Evolutionary conservation across 2,888 invertebrate genomes (phyloP), one percentile per base, ranked within the genome.

Genomic region (Monochamus alternatus): DNA sequence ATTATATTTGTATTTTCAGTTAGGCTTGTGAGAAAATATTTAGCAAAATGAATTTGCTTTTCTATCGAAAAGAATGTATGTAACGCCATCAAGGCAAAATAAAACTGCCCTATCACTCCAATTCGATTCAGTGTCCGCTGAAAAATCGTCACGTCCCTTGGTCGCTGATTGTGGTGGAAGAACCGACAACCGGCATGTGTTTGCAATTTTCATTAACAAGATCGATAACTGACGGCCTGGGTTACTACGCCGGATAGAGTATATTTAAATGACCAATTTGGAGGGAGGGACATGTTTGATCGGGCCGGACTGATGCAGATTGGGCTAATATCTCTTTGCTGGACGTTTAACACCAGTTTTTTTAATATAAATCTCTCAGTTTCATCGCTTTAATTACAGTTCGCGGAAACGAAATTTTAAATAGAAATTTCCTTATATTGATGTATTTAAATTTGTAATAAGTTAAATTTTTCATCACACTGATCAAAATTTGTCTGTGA

Each of bases 151-250:
- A 14, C 62, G 62, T 63, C 62, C 43, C 14, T 44, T 14, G 12
- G 43, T 51, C 47, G 9, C 14, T 3, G 51, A 66, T 14, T 22
- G 22, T 43, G 32, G 8, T 30, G 43, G 59, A 59, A 59, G 59
- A 68, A 14, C 38, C 44, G 3, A 14, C 55, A 55, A 55, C 55
- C 38, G n/a, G 55, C 12, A 38, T 68, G n/a, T 62, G 62, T 70
- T 70, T 70, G 62, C 62, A 59, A 70, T 62, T 70, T 62, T 70
- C 62, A 70, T 70, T 70, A 70, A 30, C 60, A 44, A 60, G 62
- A 70, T 70, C 69, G 69, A 70, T 70, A 44, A 51, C 69, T 60
- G 62, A 43, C 60, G 67, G 51, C 22, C 58, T 58, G 67, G n/a
- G 43, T 43, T 43, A 68, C 38, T 38, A 7, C 43, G 44, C 22